These are phyloP conservation scores for Vanacampus margaritifer DNA, from an alignment of 2,113 vertebrate genomes.

Conservation along the genomic window DNA sequence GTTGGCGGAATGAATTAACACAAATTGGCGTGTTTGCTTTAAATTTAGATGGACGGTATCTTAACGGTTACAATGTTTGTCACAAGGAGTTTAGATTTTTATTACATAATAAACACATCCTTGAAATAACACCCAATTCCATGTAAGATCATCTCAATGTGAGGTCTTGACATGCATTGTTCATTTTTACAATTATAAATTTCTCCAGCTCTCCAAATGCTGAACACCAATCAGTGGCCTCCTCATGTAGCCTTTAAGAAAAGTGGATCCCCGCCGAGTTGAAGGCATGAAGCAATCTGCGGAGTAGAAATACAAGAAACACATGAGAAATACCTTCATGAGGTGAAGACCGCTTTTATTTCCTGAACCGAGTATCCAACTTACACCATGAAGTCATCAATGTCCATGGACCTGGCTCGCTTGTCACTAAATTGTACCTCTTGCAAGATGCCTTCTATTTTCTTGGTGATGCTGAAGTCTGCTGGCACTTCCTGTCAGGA, in stretches of 20 bases:
- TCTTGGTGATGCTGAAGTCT: slow-evolving; percentile 88
- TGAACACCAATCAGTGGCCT: background rate
- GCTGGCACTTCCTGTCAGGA: slow-evolving; percentile 80
- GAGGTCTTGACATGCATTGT: slow-evolving; percentile 30
- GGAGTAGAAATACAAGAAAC: slow-evolving; percentile 5
- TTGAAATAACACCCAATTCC: background rate
- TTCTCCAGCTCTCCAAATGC: background rate
- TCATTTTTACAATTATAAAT: background rate
- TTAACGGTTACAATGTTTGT: too few species aligned
- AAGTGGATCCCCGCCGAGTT: slow-evolving; percentile 95
- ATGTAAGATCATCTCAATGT: slow-evolving; percentile 50
- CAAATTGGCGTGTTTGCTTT: too few species aligned
- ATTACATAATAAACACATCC: background rate
- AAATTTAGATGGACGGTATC: too few species aligned
- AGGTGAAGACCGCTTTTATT: background rate
- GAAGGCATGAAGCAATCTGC: slow-evolving; percentile 90
- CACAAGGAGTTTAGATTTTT: background rate
- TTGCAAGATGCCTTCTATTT: slow-evolving; percentile 83
- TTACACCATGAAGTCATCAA: slow-evolving; percentile 96
- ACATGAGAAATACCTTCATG: background rate
- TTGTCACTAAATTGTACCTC: slow-evolving; percentile 84
- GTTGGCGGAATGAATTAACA: too few species aligned
- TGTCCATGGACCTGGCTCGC: slow-evolving; percentile 92
- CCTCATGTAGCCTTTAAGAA: slow-evolving; percentile 67
- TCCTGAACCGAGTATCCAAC: slow-evolving; percentile 9